Conservation (phyloP, 2,113 vertebrate species). For the Aphelocoma coerulescens region DNA sequence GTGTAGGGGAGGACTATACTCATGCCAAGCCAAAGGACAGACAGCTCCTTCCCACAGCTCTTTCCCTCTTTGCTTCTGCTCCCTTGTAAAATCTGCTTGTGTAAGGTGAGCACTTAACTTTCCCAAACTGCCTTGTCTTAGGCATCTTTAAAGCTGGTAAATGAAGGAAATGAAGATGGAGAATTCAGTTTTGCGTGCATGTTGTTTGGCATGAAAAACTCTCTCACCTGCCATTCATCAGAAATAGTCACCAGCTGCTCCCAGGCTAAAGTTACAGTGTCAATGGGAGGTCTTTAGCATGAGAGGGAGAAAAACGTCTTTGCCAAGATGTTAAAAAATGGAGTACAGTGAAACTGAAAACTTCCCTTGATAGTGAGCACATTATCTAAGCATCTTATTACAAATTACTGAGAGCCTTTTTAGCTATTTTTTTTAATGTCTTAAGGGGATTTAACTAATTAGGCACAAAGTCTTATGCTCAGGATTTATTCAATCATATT, state of each 20-base stretch:
- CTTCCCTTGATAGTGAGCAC: slow-evolving; percentile 55
- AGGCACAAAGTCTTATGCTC: slow-evolving; percentile 54
- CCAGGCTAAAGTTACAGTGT: slow-evolving; percentile 34
- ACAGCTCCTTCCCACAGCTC: background rate
- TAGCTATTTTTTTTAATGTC: slow-evolving; percentile 5
- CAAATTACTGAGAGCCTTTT: slow-evolving; percentile 55
- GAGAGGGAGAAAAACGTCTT: background rate
- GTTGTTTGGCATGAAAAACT: background rate
- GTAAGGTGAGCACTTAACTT: background rate
- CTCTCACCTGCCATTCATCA: slow-evolving; percentile 57
- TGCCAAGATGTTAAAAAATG: slow-evolving; percentile 28
- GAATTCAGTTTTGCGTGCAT: background rate
- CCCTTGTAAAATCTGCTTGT: background rate
- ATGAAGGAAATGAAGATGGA: background rate
- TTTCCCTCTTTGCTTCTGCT: background rate
- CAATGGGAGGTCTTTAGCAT: slow-evolving; percentile 52
- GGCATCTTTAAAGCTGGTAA: background rate
- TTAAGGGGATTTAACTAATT: slow-evolving; percentile 64
- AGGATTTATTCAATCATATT: slow-evolving; percentile 50
- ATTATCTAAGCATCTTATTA: slow-evolving; percentile 62
- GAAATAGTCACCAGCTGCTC: slow-evolving; percentile 56
- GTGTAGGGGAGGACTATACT: background rate
- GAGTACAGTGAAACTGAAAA: slow-evolving; percentile 59
- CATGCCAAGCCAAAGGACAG: background rate
- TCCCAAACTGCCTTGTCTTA: background rate